Conservation (phyloP, 2,888 invertebrate genomes). For the Leucophenga maculata region DNA sequence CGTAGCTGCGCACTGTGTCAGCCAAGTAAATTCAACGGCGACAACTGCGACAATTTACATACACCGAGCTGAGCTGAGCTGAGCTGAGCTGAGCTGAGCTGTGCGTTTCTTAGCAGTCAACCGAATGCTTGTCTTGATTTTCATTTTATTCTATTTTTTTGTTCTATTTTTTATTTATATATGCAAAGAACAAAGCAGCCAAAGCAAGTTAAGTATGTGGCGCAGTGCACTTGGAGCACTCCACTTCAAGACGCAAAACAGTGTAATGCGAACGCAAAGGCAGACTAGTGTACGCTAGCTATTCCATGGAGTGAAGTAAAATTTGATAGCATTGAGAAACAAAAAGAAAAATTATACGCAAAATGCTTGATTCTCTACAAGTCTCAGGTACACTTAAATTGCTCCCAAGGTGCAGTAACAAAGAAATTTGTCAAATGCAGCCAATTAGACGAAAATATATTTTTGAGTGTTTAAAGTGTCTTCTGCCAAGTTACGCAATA, state of each 20-base stretch:
- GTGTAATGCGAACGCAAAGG: not conserved
- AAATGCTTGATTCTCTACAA: not conserved
- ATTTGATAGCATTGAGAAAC: conserved; percentile 12
- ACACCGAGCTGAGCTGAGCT: too few species aligned
- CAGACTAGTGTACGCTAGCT: not conserved
- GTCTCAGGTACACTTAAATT: too few species aligned
- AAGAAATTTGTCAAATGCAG: not conserved
- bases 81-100: not conserved
- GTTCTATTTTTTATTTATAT: not conserved
- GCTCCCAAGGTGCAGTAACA: too few species aligned
- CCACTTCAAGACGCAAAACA: too few species aligned
- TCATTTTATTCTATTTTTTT: too few species aligned
- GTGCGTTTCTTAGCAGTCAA: not conserved
- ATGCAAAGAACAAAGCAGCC: conserved; percentile 13
- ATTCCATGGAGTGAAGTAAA: conserved; percentile 9
- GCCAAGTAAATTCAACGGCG: too few species aligned
- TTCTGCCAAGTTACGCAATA: too few species aligned
- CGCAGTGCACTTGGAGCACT: not conserved
- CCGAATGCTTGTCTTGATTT: too few species aligned
- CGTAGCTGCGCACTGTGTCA: not conserved
- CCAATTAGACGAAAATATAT: too few species aligned
- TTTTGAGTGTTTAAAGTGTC: too few species aligned
- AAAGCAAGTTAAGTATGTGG: conserved; percentile 7
- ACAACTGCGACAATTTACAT: too few species aligned
- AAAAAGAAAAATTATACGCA: not conserved